Evolutionary conservation across 2,113 vertebrate genomes (phyloP).

Genomic region (Neopipo cinnamomea): DNA sequence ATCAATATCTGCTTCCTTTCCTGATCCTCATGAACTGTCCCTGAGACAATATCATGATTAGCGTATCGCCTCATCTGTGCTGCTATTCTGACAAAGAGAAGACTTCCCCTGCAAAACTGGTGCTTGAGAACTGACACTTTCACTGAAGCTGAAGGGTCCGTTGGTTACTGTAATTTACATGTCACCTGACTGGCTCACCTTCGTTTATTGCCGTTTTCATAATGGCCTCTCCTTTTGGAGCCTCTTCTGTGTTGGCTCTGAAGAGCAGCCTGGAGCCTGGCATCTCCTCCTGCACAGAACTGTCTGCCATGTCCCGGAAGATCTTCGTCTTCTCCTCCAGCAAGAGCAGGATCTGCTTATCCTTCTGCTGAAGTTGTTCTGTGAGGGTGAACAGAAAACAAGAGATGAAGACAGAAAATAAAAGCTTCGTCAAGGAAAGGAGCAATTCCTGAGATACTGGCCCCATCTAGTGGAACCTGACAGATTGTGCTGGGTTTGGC

Average conservation of each 20-base stretch:
- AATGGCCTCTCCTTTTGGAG: conserved; percentile 84
- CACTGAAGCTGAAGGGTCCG: neutral
- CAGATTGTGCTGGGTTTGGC: neutral
- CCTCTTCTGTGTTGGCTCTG: conserved; percentile 85
- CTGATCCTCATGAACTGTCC: neutral
- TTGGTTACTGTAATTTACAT: neutral
- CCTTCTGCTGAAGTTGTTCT: conserved; percentile 92
- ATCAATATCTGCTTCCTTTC: neutral
- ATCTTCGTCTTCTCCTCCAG: conserved; percentile 91
- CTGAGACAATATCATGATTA: neutral
- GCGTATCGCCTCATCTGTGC: neutral
- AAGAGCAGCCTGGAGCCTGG: conserved; percentile 77
- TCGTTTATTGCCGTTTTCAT: conserved; percentile 91
- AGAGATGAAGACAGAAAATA: neutral
- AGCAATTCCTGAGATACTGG: neutral
- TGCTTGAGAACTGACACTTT: neutral
- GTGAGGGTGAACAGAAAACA: neutral
- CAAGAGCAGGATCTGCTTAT: conserved; percentile 87
- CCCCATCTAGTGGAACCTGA: conserved; percentile 64
- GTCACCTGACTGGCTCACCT: conserved; percentile 73
- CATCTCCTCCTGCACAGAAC: conserved; percentile 71
- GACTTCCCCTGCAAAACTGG: neutral
- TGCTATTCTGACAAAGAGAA: neutral
- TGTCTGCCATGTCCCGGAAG: conserved; percentile 88
- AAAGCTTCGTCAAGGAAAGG: neutral